Conservation (phyloP, 2,113 vertebrate species). For the Sardina pilchardus region DNA sequence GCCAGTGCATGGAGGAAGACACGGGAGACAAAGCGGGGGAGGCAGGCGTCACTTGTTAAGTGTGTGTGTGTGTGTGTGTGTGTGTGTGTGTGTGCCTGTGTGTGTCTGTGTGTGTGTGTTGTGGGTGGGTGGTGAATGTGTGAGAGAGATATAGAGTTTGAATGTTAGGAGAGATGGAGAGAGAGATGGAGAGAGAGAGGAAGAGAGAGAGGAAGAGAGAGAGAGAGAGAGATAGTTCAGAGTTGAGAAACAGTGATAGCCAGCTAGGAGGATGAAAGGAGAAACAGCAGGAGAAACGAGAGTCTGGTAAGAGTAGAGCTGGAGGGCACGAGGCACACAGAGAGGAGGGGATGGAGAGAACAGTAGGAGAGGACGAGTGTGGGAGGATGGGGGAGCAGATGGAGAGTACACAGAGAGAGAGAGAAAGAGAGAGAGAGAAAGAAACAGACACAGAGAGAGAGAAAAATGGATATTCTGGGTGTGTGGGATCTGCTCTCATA, state of each 20-base stretch:
- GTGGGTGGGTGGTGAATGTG: not conserved
- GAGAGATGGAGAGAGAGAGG: not conserved
- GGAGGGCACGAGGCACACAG: not conserved
- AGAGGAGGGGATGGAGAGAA: not conserved
- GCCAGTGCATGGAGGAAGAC: not conserved
- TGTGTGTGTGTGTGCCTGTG: not conserved
- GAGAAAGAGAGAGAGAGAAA: not conserved
- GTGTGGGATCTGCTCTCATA: not conserved
- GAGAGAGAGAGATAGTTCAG: not conserved
- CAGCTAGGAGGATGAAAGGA: slow-evolving; percentile 18
- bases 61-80: not conserved
- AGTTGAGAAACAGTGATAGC: slow-evolving; percentile 1
- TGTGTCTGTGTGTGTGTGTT: not conserved
- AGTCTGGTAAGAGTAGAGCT: slow-evolving; percentile 3
- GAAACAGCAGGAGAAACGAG: not conserved
- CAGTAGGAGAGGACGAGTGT: not conserved
- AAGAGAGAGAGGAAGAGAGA: not conserved
- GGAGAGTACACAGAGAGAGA: not conserved
- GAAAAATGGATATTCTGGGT: not conserved
- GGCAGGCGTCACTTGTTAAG: not conserved
- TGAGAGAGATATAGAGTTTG: not conserved
- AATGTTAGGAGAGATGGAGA: not conserved
- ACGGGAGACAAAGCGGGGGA: not conserved
- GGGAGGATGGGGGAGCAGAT: not conserved
- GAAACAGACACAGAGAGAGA: not conserved